These are phyloP conservation scores for Colius striatus DNA, from an alignment of 2,113 vertebrate genomes.

Conservation along the genomic window DNA sequence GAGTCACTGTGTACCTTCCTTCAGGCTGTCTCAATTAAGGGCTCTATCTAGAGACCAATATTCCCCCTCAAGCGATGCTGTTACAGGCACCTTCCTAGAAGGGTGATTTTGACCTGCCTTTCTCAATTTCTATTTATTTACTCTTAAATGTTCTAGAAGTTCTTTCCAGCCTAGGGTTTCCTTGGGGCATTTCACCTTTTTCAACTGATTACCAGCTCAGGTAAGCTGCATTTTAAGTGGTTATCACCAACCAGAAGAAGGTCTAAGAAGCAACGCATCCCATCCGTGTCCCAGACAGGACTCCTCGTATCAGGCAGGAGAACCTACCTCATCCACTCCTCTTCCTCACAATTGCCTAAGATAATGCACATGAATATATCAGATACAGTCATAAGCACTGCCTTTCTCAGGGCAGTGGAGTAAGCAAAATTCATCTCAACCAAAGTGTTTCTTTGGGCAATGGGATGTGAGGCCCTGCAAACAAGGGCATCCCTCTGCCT, in stretches of 20 bases:
- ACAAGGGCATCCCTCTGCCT: background rate
- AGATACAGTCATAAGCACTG: background rate
- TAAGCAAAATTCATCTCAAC: background rate
- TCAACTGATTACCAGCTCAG: background rate
- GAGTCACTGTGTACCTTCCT: no score
- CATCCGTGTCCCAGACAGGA: fast-evolving
- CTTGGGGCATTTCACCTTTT: background rate
- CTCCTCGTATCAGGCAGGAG: background rate
- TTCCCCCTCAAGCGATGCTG: no score
- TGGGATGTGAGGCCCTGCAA: background rate
- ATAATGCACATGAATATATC: background rate
- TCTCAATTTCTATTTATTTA: background rate
- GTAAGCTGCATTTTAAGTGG: background rate
- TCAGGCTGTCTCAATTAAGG: background rate
- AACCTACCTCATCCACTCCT: background rate
- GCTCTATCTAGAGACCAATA: background rate
- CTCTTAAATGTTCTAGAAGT: background rate
- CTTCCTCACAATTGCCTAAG: background rate
- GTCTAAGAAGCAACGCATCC: background rate
- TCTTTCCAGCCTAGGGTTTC: background rate
- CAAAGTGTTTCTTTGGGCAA: background rate
- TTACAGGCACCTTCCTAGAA: background rate
- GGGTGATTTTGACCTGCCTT: background rate
- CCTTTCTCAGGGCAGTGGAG: fast-evolving
- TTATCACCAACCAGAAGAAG: background rate